Evolutionary conservation across 1,140 invertebrate species (phyloP).

Genomic region (Augochlora pura): DNA sequence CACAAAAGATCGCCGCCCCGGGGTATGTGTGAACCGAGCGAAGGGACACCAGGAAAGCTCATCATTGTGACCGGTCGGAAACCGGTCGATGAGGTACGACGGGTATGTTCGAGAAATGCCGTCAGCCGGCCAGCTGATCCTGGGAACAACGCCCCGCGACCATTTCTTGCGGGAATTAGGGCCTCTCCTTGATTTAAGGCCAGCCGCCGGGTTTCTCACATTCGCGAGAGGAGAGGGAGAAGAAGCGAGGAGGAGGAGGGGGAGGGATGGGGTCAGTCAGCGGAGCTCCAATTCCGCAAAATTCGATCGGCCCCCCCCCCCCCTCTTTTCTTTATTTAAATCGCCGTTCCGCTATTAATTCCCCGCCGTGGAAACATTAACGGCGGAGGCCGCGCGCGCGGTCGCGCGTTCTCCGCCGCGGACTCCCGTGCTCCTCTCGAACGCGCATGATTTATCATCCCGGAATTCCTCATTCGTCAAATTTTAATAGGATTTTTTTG

Average conservation of each 20-base stretch:
- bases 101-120: conserved; percentile 77
- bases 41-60: conserved; percentile 41
- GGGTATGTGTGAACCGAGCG: conserved; percentile 6
- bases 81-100: conserved; percentile 76
- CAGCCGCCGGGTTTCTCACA: conserved; percentile 76
- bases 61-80: conserved; percentile 55
- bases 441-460: neutral
- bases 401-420: too few relatives aligned
- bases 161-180: conserved; percentile 78
- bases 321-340: conserved; percentile 33
- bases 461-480: conserved; percentile 1
- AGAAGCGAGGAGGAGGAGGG: too few relatives aligned
- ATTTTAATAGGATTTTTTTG: neutral
- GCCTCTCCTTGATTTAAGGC: conserved; percentile 78
- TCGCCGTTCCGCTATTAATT: conserved; percentile 1
- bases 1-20: neutral
- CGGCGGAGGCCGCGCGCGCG: too few relatives aligned
- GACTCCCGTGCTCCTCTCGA: neutral
- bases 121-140: conserved; percentile 79
- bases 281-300: conserved; percentile 43
- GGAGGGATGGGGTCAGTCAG: too few relatives aligned
- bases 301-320: conserved; percentile 12
- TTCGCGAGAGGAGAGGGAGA: conserved; percentile 62
- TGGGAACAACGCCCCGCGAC: conserved; percentile 78
- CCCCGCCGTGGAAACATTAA: neutral